Evolutionary conservation across 2,888 invertebrate species (phyloP), one percentile per base, ranked within the genome.

Genomic region (Nymphalis polychloros): DNA sequence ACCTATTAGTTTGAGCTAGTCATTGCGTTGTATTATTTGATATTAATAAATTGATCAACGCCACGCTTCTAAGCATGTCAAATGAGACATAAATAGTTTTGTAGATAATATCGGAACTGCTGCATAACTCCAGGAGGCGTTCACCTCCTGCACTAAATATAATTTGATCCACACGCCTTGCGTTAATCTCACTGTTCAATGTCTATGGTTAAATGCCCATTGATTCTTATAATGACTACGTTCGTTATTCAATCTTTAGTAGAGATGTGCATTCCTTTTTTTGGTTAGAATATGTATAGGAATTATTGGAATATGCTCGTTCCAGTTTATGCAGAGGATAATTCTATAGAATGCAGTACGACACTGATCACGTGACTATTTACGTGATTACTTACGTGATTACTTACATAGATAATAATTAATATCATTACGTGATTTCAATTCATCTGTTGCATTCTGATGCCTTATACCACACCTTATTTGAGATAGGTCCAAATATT

Each of bases 131-230:
- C 64, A 66, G 62, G 59, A 70, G 73, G 66, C 74, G 59, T 74
- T 74, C 71, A 73, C 73, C 73, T 71, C 66, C 27, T 61, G 67
- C 46, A 68, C 73, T 74, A 73, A 70, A 73, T 74, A 71, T 74
- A 73, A 74, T 70, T 62, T 67, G 53, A 73, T 73, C 49, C 70
- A 68, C 57, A 68, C 63, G 57, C 61, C 59, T 60, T 61, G 50
- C 27, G 63, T 53, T 66, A 59, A 70, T 72, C 68, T 63, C 16
- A 63, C 63, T 52, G 20, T 64, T 61, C 23, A 53, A 53, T 63
- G 61, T 41, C 41, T 19, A 63, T 61, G 50, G 62, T 59, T 61
- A 60, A 66, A 55, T 62, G 35, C 20, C 17, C 63, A 68, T 68
- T 63, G 27, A 70, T 48, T 35, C 41, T 53, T 20, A 41, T 48